phyloP scores from a whole-genome alignment of 2,888 invertebrate genomes.

The Fragum whitleyi region DNA sequence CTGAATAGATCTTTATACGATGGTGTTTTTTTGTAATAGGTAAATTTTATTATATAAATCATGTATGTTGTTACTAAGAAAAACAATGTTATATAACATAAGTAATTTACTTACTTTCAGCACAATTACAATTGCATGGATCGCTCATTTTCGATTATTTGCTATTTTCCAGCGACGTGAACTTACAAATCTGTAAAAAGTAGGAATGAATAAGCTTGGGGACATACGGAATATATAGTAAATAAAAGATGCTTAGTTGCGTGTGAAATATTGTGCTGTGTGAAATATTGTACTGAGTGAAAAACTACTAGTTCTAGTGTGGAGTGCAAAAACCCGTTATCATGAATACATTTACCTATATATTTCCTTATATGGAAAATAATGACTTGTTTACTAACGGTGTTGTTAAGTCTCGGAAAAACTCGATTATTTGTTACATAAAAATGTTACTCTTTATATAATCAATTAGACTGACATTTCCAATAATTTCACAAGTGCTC shows the following conservation, averaged over 20 bases:
- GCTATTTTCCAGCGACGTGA: not conserved
- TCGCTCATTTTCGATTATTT: conserved; percentile 1
- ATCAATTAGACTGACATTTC: too few relatives aligned
- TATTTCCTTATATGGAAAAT: not conserved
- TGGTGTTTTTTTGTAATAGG: too few relatives aligned
- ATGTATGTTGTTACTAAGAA: too few relatives aligned
- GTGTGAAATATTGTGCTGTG: not conserved
- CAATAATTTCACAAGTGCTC: too few relatives aligned
- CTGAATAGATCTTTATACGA: too few relatives aligned
- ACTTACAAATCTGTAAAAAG: not conserved
- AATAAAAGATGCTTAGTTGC: not conserved
- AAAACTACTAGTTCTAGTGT: not conserved
- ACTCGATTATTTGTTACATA: too few relatives aligned
- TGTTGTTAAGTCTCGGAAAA: too few relatives aligned
- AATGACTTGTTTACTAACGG: not conserved
- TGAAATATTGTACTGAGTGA: not conserved
- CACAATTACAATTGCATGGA: conserved; percentile 17
- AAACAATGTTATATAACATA: too few relatives aligned
- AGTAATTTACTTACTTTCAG: not conserved
- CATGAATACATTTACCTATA: not conserved
- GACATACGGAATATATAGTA: not conserved
- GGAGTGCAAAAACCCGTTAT: not conserved
- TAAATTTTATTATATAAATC: too few relatives aligned
- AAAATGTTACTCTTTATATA: too few relatives aligned
- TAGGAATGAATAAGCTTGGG: too few relatives aligned